Conservation (phyloP, 2,797 vertebrate genomes). For the Enteromius fasciolatus region DNA sequence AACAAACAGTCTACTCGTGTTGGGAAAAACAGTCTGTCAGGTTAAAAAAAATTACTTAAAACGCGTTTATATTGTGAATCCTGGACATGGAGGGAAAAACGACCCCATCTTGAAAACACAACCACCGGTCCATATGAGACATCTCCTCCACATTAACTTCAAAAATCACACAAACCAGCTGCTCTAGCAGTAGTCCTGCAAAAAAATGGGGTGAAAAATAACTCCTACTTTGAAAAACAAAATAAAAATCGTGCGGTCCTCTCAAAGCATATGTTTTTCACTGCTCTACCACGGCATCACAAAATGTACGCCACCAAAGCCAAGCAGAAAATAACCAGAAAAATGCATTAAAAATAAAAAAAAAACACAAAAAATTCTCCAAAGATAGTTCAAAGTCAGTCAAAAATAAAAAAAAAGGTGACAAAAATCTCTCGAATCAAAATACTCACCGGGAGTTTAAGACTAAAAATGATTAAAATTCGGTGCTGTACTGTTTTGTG, state of each 20-base stretch:
- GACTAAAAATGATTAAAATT: slow-evolving; percentile 80
- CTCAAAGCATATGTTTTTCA: slow-evolving; percentile 62
- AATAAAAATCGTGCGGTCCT: slow-evolving; percentile 60
- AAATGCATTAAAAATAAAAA: slow-evolving; percentile 76
- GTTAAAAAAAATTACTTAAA: slow-evolving; percentile 61
- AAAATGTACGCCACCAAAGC: slow-evolving; percentile 77
- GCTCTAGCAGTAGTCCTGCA: slow-evolving; percentile 54
- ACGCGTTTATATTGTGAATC: slow-evolving; percentile 59
- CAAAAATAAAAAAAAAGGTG: slow-evolving; percentile 67
- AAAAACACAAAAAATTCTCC: slow-evolving; percentile 66
- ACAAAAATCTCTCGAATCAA: slow-evolving; percentile 74
- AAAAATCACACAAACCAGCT: slow-evolving; percentile 60
- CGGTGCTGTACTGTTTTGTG: slow-evolving; percentile 67
- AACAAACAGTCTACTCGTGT: slow-evolving; percentile 42
- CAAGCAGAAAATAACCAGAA: slow-evolving; percentile 69
- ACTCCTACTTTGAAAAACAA: slow-evolving; percentile 59
- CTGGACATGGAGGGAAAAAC: slow-evolving; percentile 63
- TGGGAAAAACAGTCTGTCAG: slow-evolving; percentile 51
- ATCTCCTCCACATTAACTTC: slow-evolving; percentile 61
- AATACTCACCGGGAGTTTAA: slow-evolving; percentile 82
- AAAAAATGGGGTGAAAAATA: slow-evolving; percentile 59
- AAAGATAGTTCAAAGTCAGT: slow-evolving; percentile 74
- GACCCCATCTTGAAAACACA: slow-evolving; percentile 60
- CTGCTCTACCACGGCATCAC: slow-evolving; percentile 65
- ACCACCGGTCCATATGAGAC: slow-evolving; percentile 62